These are phyloP conservation scores for Acyrthosiphon pisum DNA, from an alignment of 1,140 invertebrate genomes.

Conservation along the genomic window DNA sequence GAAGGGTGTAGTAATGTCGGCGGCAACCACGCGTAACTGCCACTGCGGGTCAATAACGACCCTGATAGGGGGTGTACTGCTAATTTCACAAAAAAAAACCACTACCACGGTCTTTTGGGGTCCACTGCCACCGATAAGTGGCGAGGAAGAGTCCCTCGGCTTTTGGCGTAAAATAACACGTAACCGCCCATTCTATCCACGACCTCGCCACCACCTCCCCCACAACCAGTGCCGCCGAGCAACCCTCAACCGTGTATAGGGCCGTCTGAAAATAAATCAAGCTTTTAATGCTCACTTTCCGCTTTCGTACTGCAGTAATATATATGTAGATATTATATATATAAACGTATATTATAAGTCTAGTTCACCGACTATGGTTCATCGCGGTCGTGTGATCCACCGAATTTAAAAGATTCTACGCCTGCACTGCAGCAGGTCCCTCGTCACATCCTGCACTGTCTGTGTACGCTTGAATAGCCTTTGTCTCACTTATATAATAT, in stretches of 20 bases:
- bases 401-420: background rate
- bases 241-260: background rate
- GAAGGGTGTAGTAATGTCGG: background rate
- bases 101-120: background rate
- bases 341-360: background rate
- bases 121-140: background rate
- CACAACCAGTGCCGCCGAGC: background rate
- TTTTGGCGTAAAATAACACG: slow-evolving; percentile 23
- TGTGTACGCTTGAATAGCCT: background rate
- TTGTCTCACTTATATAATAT: background rate
- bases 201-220: background rate
- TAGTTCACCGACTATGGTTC: background rate
- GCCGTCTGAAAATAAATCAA: background rate
- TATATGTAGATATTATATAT: background rate
- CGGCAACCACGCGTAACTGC: background rate
- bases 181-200: slow-evolving; percentile 6
- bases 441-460: background rate
- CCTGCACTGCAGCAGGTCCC: background rate
- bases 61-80: background rate
- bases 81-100: background rate
- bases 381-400: background rate
- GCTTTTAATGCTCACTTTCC: background rate
- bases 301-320: background rate
- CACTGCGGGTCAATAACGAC: slow-evolving; percentile 20
- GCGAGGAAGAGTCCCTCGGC: background rate